phyloP scores from a whole-genome alignment of 2,888 invertebrate genomes.

The Drosophila formosana region DNA sequence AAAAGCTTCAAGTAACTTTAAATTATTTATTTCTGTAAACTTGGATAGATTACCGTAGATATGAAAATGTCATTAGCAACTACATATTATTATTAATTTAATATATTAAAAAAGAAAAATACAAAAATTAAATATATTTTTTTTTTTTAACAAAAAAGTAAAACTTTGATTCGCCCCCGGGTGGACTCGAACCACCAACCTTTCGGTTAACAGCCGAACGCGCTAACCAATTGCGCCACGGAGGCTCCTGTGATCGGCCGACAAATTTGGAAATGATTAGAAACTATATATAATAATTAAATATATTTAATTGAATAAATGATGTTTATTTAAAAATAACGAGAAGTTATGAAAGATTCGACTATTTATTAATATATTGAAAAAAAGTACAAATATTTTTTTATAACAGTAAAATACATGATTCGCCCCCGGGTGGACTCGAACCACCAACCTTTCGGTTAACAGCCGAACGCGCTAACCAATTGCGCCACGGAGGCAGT shows the following conservation, averaged over 20 bases:
- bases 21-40: too few relatives aligned
- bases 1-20: too few relatives aligned
- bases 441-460: constrained; percentile 99
- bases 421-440: constrained; percentile 96
- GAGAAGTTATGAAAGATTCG: too few relatives aligned
- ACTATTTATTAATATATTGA: too few relatives aligned
- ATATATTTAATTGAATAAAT: too few relatives aligned
- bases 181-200: constrained; percentile 99
- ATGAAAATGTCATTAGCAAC: not conserved
- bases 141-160: not conserved
- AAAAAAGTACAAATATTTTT: too few relatives aligned
- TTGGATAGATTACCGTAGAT: not conserved
- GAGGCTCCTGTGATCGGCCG: constrained; percentile 70
- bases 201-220: constrained; percentile 99
- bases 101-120: not conserved
- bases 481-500: constrained; percentile 93
- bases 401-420: too few relatives aligned
- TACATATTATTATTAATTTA: not conserved
- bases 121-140: not conserved
- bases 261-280: constrained; percentile 1
- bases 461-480: constrained; percentile 99
- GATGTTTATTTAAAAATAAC: too few relatives aligned
- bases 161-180: constrained; percentile 90
- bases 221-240: constrained; percentile 98
- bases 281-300: too few relatives aligned